phyloP scores from a whole-genome alignment of 1,140 invertebrate genomes.

The Sycobia sp. region DNA sequence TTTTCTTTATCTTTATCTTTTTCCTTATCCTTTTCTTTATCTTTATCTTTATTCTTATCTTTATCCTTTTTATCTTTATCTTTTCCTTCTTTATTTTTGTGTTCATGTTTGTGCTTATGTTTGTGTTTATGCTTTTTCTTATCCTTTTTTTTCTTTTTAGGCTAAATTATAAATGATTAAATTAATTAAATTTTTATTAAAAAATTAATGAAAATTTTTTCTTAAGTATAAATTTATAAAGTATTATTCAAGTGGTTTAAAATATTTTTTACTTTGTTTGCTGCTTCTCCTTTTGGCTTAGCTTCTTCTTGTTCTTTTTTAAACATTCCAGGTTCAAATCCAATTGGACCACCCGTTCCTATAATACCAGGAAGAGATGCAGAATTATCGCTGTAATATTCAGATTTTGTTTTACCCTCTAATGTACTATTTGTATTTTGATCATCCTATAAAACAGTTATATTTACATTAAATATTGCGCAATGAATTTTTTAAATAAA shows the following conservation, averaged over 20 bases:
- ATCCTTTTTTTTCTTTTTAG: slow-evolving; percentile 82
- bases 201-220: slow-evolving; percentile 20
- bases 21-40: slow-evolving; percentile 53
- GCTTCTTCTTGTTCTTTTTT: slow-evolving; percentile 62
- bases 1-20: slow-evolving; percentile 63
- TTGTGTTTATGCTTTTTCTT: slow-evolving; percentile 82
- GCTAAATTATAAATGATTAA: slow-evolving; percentile 54
- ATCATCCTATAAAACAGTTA: slow-evolving; percentile 38
- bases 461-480: neutral
- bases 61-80: slow-evolving; percentile 67
- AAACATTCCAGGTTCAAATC: slow-evolving; percentile 83
- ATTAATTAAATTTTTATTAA: slow-evolving; percentile 34
- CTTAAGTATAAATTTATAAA: slow-evolving; percentile 5
- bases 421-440: slow-evolving; percentile 35
- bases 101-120: slow-evolving; percentile 75
- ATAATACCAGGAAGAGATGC: slow-evolving; percentile 73
- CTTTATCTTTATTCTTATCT: slow-evolving; percentile 66
- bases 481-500: neutral
- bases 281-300: slow-evolving; percentile 59
- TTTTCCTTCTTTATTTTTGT: slow-evolving; percentile 63
- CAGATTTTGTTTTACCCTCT: slow-evolving; percentile 67
- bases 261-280: slow-evolving; percentile 61
- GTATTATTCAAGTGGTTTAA: neutral
- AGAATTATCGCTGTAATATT: slow-evolving; percentile 78
- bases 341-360: slow-evolving; percentile 70